Percentiles rank a stretch among this genome's conserved stretches.
phyloP scores from a whole-genome alignment of 2,888 invertebrate genomes.

The Gandaritis pyraliata region DNA sequence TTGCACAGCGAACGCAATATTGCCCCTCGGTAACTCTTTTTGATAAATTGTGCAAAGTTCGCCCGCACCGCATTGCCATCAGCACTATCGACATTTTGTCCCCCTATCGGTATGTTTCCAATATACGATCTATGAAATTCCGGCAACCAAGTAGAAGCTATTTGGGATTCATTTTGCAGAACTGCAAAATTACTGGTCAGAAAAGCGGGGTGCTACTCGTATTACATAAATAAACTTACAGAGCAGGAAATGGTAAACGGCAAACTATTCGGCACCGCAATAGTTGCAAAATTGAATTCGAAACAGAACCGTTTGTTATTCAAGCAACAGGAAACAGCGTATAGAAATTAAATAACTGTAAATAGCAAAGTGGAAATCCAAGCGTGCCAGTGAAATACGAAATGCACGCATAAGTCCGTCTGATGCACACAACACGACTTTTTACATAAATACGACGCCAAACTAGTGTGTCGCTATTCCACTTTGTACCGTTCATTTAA shows the following conservation, averaged over 20 bases:
- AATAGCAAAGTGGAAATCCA: slow-evolving; percentile 38
- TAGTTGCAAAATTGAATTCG: slow-evolving; percentile 27
- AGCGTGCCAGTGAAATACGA: slow-evolving; percentile 40
- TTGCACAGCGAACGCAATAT: slow-evolving; percentile 73
- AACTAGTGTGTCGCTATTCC: slow-evolving; percentile 11
- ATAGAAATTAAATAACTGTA: slow-evolving; percentile 41
- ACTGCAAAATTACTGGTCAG: slow-evolving; percentile 13
- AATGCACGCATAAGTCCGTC: slow-evolving; percentile 45
- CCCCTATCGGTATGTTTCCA: slow-evolving; percentile 39
- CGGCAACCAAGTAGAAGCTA: slow-evolving; percentile 13
- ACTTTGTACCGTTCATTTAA: neutral
- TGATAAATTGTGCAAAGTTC: slow-evolving; percentile 83
- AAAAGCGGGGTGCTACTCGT: slow-evolving; percentile 10
- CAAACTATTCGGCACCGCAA: slow-evolving; percentile 21
- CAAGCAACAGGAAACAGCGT: slow-evolving; percentile 41
- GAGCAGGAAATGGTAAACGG: slow-evolving; percentile 20
- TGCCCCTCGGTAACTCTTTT: slow-evolving; percentile 83
- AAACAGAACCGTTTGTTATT: slow-evolving; percentile 37
- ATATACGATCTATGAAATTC: slow-evolving; percentile 23
- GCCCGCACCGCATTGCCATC: slow-evolving; percentile 69
- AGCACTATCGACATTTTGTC: slow-evolving; percentile 64
- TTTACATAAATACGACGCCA: slow-evolving; percentile 37
- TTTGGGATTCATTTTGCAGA: slow-evolving; percentile 10
- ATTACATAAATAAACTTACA: slow-evolving; percentile 19
- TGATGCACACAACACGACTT: slow-evolving; percentile 45